Conservation (phyloP, 2,797 vertebrate genomes). For the Anomalospiza imberbis region DNA sequence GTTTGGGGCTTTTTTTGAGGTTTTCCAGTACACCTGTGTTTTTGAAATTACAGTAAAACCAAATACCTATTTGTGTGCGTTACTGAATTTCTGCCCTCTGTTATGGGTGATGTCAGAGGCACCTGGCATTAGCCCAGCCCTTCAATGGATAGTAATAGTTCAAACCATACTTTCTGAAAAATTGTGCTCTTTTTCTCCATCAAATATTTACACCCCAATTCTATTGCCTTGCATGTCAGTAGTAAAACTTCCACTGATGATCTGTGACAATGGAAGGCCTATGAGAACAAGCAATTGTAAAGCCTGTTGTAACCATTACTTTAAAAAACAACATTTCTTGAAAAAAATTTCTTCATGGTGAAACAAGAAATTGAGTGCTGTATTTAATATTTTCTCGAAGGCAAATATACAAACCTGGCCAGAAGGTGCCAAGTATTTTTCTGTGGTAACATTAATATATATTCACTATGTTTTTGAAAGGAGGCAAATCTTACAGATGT, state of each 20-base stretch:
- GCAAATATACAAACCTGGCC: neutral
- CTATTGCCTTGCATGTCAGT: neutral
- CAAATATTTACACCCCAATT: neutral
- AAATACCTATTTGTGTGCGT: neutral
- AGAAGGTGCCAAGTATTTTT: neutral
- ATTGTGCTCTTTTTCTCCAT: neutral
- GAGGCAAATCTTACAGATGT: neutral
- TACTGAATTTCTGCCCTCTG: neutral
- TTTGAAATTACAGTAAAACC: neutral
- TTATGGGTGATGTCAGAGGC: neutral
- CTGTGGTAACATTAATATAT: neutral
- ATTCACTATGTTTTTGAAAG: neutral
- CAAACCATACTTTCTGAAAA: neutral
- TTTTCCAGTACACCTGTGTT: neutral
- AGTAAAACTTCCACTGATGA: neutral
- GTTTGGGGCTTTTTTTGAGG: neutral
- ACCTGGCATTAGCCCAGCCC: neutral
- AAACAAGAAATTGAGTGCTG: neutral
- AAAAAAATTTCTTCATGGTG: neutral
- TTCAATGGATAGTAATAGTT: neutral
- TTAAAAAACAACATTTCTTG: neutral
- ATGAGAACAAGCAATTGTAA: neutral
- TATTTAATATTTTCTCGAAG: neutral
- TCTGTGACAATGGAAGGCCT: neutral
- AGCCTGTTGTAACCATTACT: neutral